phyloP scores from a whole-genome alignment of 2,888 invertebrate species.

The Dascillus cervinus region DNA sequence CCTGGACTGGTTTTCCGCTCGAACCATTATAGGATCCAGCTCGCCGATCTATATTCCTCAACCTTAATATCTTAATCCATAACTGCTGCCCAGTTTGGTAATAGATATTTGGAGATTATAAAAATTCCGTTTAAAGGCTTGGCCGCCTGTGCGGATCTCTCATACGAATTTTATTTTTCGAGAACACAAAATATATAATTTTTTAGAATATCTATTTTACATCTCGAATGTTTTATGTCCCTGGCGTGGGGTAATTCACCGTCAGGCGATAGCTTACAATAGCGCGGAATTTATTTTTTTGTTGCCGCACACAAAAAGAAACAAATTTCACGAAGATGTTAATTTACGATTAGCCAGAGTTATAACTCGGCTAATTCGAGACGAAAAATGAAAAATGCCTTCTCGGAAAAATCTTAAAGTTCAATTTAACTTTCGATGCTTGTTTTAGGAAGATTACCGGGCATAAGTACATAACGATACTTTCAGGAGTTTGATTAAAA shows the following conservation, averaged over 20 bases:
- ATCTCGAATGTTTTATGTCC: not conserved
- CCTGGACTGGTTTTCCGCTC: constrained; percentile 12
- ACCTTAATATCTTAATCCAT: constrained; percentile 26
- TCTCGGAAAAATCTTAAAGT: constrained; percentile 15
- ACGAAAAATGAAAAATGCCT: too few species aligned
- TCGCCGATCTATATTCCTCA: constrained; percentile 25
- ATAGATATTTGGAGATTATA: constrained; percentile 1
- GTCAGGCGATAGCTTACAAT: too few species aligned
- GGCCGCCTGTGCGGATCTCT: constrained; percentile 8
- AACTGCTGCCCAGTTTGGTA: constrained; percentile 14
- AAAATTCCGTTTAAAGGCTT: constrained; percentile 3
- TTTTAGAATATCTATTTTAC: constrained; percentile 6
- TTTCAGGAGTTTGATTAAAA: constrained; percentile 18
- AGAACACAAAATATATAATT: constrained; percentile 11
- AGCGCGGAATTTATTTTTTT: too few species aligned
- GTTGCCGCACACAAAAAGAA: too few species aligned
- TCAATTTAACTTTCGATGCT: constrained; percentile 21
- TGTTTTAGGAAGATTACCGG: constrained; percentile 13
- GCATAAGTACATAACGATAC: constrained; percentile 14
- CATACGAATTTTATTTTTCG: constrained; percentile 13
- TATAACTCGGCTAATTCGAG: too few species aligned
- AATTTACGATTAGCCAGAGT: too few species aligned
- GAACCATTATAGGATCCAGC: constrained; percentile 22
- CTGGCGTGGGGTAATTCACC: not conserved
- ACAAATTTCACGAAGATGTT: too few species aligned